Percentiles rank a stretch among this genome's conserved stretches.
These are phyloP conservation scores for Cinclus mexicanus DNA, from an alignment of 2,113 vertebrate species.

Conservation along the genomic window DNA sequence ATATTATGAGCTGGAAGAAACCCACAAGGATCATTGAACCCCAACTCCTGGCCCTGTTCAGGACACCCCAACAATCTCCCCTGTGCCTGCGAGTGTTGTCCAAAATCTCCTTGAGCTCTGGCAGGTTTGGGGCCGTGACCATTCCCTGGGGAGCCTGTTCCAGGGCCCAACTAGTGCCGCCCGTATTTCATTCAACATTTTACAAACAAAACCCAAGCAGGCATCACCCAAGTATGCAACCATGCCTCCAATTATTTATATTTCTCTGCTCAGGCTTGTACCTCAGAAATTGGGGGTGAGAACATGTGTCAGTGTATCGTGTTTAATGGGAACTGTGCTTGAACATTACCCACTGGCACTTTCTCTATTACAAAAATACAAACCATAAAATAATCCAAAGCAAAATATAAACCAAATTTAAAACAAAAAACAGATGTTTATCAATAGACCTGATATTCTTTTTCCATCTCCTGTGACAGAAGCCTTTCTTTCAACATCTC, in stretches of 20 bases:
- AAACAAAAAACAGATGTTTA: background rate
- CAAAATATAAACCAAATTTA: background rate
- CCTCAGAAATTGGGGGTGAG: background rate
- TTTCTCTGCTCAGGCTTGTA: background rate
- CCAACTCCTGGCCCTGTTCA: background rate
- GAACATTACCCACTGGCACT: background rate
- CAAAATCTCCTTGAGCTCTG: background rate
- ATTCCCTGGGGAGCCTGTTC: background rate
- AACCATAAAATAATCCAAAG: background rate
- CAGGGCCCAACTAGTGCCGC: background rate
- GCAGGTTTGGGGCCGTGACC: background rate
- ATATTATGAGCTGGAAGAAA: background rate
- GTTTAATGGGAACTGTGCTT: background rate
- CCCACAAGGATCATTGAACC: background rate
- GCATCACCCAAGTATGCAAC: background rate
- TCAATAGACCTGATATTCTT: background rate
- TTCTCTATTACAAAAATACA: background rate
- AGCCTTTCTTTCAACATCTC: background rate
- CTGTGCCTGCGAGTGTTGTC: background rate
- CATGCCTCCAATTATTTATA: background rate
- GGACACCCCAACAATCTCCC: background rate
- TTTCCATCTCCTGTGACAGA: background rate
- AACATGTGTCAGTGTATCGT: background rate
- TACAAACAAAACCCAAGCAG: background rate
- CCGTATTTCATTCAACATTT: background rate